phyloP scores from a whole-genome alignment of 2,888 invertebrate species.

The Chaitophorus viminalis region DNA sequence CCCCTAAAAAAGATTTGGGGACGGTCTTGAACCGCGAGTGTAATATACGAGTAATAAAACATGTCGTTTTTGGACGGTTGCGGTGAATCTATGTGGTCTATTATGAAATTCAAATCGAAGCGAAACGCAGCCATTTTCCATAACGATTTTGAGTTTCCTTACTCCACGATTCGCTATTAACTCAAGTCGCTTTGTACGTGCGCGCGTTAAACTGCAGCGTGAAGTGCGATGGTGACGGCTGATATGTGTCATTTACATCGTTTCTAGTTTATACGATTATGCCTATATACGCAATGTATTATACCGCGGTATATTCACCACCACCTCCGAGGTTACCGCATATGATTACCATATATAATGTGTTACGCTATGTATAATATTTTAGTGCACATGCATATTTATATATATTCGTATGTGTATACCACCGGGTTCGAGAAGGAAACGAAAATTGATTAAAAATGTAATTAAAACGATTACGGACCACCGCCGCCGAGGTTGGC shows the following conservation, averaged over 20 bases:
- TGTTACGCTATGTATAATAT: not conserved
- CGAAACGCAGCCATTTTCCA: not conserved
- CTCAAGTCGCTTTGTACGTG: not conserved
- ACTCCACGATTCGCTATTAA: not conserved
- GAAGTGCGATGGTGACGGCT: not conserved
- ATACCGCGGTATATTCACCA: not conserved
- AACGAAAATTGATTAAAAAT: conserved; percentile 58
- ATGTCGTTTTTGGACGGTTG: too few relatives aligned
- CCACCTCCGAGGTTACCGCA: not conserved
- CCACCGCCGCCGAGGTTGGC: not conserved
- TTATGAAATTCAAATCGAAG: not conserved
- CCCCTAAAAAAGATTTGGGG: too few relatives aligned
- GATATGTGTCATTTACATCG: not conserved
- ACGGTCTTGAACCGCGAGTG: too few relatives aligned
- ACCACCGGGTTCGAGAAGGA: not conserved
- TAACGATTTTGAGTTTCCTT: not conserved
- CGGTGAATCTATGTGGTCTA: too few relatives aligned
- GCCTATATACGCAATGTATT: not conserved
- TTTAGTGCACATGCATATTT: not conserved
- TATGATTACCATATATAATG: too few relatives aligned
- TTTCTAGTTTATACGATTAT: not conserved
- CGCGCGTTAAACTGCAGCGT: not conserved
- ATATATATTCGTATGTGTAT: too few relatives aligned
- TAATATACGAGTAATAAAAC: too few relatives aligned
- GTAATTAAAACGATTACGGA: conserved; percentile 57